Evolutionary conservation across 1,140 invertebrate genomes (phyloP).

Genomic region (Drosophila nebulosa): DNA sequence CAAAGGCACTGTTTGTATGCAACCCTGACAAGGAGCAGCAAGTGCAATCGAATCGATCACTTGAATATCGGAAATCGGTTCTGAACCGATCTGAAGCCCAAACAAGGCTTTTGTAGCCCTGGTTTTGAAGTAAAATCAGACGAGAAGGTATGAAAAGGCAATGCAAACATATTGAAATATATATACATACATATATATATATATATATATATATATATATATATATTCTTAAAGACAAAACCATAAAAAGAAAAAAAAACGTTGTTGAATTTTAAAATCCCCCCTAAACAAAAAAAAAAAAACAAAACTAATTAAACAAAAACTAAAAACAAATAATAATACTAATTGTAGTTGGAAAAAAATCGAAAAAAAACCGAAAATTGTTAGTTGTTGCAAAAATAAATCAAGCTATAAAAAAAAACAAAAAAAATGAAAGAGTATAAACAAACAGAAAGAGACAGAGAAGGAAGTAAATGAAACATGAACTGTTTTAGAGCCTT

Average conservation of each 20-base stretch:
- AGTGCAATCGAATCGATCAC: too few relatives aligned
- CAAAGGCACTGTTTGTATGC: not conserved
- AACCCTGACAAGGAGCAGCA: too few relatives aligned
- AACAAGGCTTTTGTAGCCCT: not conserved
- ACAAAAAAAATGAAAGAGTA: constrained; percentile 33
- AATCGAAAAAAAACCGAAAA: constrained; percentile 47
- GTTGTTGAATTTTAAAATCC: constrained; percentile 77
- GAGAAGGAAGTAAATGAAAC: constrained; percentile 42
- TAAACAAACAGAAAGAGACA: constrained; percentile 31
- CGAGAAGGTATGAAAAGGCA: constrained; percentile 27
- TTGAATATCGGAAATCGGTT: too few relatives aligned
- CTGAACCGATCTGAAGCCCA: too few relatives aligned
- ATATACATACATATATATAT: constrained; percentile 57
- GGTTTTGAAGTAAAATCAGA: constrained; percentile 14
- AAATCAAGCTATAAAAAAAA: constrained; percentile 49
- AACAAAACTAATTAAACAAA: constrained; percentile 55
- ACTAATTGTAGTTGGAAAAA: not conserved
- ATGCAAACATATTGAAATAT: constrained; percentile 70
- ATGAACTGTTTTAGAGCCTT: constrained; percentile 74
- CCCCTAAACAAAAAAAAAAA: constrained; percentile 39
- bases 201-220: constrained; percentile 66
- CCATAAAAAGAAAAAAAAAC: constrained; percentile 37
- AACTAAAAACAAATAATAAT: not conserved
- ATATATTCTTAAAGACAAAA: constrained; percentile 35
- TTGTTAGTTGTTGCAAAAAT: constrained; percentile 75